These are phyloP conservation scores for Pristionchus japonicus DNA, from an alignment of 2,888 invertebrate genomes.

Conservation along the genomic window DNA sequence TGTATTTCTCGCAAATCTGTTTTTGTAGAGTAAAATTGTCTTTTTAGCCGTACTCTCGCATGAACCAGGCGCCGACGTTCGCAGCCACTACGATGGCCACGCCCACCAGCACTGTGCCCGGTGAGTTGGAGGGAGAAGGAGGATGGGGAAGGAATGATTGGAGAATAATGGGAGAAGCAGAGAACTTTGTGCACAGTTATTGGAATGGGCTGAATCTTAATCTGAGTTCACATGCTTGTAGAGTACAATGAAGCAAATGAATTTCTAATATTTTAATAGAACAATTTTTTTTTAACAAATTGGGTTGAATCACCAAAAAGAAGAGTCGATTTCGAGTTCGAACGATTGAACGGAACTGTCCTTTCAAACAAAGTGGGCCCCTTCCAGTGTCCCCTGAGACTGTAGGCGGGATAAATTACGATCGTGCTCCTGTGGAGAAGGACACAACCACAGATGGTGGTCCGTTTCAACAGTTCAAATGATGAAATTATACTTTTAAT, in stretches of 20 bases:
- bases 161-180: too few relatives aligned
- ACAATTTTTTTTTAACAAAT: too few relatives aligned
- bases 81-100: constrained; percentile 33
- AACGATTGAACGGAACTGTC: too few relatives aligned
- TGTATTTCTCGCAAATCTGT: too few relatives aligned
- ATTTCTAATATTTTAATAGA: too few relatives aligned
- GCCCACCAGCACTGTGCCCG: not conserved
- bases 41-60: constrained; percentile 40
- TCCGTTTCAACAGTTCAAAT: not conserved
- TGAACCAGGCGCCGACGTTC: constrained; percentile 22
- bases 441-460: constrained; percentile 2
- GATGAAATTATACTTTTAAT: not conserved
- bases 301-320: too few relatives aligned
- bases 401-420: not conserved
- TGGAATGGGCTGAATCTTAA: too few relatives aligned
- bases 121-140: not conserved
- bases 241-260: too few relatives aligned
- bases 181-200: too few relatives aligned
- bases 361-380: too few relatives aligned
- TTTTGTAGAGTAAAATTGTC: not conserved
- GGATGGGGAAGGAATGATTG: not conserved
- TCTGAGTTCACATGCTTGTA: too few relatives aligned
- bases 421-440: not conserved
- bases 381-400: not conserved
- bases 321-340: too few relatives aligned